phyloP scores from a whole-genome alignment of 2,888 invertebrate genomes.

The Ennomos erosarius region DNA sequence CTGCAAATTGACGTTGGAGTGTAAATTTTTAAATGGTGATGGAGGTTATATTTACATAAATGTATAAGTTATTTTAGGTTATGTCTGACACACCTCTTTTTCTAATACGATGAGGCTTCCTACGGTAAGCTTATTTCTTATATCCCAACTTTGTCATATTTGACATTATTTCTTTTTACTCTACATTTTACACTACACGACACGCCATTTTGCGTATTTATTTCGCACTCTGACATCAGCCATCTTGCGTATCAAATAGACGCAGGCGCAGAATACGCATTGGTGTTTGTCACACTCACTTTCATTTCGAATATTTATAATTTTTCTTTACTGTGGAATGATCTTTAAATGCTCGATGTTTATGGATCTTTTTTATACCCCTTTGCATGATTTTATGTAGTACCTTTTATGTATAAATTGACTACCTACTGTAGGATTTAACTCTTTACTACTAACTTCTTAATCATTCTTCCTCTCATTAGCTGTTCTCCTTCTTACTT shows the following conservation, averaged over 20 bases:
- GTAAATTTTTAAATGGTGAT: constrained; percentile 37
- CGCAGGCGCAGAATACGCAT: constrained; percentile 1
- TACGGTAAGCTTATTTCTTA: constrained; percentile 29
- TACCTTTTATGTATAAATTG: no score
- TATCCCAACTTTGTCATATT: constrained; percentile 18
- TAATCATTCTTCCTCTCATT: constrained; percentile 76
- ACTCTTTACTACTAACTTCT: constrained; percentile 33
- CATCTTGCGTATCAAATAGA: constrained; percentile 2
- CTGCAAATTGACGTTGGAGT: constrained; percentile 7
- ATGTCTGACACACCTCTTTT: constrained; percentile 49
- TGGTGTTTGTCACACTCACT: constrained; percentile 5
- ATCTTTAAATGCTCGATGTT: constrained; percentile 60
- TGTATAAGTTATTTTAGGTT: constrained; percentile 40
- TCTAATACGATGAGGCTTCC: constrained; percentile 45
- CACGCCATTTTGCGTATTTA: constrained; percentile 15
- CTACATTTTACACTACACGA: constrained; percentile 24
- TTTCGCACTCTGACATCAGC: constrained; percentile 16
- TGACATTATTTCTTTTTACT: constrained; percentile 15
- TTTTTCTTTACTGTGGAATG: constrained; percentile 9
- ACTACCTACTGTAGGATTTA: no score
- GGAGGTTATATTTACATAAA: constrained; percentile 39
- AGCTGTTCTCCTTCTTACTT: constrained; percentile 44
- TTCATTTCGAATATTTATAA: constrained; percentile 3
- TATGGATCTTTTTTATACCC: constrained; percentile 73
- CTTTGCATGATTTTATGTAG: constrained; percentile 66